A percentile compares a stretch with the other conserved stretches of the same genome.
phyloP scores from a whole-genome alignment of 2,888 invertebrate genomes.

The Drosophila trichaetosa region DNA sequence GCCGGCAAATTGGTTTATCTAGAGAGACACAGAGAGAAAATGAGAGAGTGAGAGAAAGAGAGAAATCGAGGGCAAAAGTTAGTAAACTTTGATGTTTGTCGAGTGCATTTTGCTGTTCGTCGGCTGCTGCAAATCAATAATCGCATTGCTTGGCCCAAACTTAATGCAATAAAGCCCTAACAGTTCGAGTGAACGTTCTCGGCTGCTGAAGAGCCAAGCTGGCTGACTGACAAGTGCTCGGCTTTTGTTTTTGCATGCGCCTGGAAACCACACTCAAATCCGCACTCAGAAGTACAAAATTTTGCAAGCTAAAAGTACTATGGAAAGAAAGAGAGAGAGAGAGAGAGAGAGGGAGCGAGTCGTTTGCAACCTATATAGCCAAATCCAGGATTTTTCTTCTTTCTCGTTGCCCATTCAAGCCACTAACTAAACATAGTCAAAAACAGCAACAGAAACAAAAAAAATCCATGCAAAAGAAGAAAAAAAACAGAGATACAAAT shows the following conservation, averaged over 20 bases:
- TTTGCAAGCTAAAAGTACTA: slow-evolving; percentile 49
- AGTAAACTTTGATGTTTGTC: slow-evolving; percentile 56
- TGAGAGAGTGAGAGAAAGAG: not conserved
- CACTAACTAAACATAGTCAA: slow-evolving; percentile 63
- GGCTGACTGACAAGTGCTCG: slow-evolving; percentile 7
- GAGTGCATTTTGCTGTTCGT: slow-evolving; percentile 73
- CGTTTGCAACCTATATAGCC: slow-evolving; percentile 22
- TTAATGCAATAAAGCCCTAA: slow-evolving; percentile 58
- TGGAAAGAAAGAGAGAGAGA: slow-evolving; percentile 1
- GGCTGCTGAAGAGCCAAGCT: slow-evolving; percentile 12
- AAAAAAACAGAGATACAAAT: slow-evolving; percentile 14
- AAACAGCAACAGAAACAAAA: slow-evolving; percentile 38
- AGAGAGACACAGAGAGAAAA: slow-evolving; percentile 64
- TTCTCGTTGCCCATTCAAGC: slow-evolving; percentile 49
- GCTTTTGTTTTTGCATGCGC: slow-evolving; percentile 53
- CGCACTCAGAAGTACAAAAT: slow-evolving; percentile 63
- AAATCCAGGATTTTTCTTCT: slow-evolving; percentile 5
- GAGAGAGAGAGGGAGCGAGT: slow-evolving; percentile 1
- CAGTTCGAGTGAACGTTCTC: slow-evolving; percentile 45
- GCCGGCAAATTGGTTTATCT: slow-evolving; percentile 94
- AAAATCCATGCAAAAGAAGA: slow-evolving; percentile 3
- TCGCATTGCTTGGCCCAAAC: slow-evolving; percentile 62
- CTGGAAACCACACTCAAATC: slow-evolving; percentile 62
- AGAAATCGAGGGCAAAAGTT: slow-evolving; percentile 21
- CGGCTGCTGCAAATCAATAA: slow-evolving; percentile 69